Conservation (phyloP, 2,113 vertebrate genomes). For the Oreochromis aureus region DNA sequence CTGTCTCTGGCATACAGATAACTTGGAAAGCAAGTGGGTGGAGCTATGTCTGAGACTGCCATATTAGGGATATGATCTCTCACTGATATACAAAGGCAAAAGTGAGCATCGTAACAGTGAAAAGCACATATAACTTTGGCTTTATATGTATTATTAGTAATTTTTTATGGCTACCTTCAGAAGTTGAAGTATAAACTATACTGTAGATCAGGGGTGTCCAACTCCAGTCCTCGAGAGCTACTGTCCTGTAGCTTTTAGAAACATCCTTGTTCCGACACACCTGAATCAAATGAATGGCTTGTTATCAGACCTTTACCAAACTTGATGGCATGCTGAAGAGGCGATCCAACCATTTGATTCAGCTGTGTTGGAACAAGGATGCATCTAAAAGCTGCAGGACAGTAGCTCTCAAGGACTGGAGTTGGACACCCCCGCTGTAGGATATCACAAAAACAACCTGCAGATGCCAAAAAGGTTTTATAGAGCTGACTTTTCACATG, state of each 20-base stretch:
- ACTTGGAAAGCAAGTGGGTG: neutral
- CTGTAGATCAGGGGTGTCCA: too few species aligned
- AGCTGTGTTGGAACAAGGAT: neutral
- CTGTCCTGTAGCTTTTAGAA: too few species aligned
- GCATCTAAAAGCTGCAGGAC: neutral
- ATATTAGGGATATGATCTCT: neutral
- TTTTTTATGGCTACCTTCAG: neutral
- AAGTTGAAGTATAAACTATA: neutral
- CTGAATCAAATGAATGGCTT: neutral
- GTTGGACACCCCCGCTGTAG: neutral
- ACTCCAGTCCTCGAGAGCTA: too few species aligned
- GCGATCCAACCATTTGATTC: neutral
- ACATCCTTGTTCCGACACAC: too few species aligned
- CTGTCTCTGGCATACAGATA: neutral
- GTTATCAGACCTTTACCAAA: neutral
- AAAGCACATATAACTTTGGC: neutral
- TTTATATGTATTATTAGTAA: neutral
- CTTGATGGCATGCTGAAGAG: neutral
- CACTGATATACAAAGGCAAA: neutral
- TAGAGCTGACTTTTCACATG: neutral
- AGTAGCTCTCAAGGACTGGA: neutral
- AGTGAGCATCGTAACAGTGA: accelerated
- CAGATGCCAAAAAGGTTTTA: neutral
- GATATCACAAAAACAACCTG: neutral
- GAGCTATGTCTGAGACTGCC: neutral